Evolutionary conservation across 2,113 vertebrate genomes (phyloP).

Genomic region (Rhabdornis inornatus): DNA sequence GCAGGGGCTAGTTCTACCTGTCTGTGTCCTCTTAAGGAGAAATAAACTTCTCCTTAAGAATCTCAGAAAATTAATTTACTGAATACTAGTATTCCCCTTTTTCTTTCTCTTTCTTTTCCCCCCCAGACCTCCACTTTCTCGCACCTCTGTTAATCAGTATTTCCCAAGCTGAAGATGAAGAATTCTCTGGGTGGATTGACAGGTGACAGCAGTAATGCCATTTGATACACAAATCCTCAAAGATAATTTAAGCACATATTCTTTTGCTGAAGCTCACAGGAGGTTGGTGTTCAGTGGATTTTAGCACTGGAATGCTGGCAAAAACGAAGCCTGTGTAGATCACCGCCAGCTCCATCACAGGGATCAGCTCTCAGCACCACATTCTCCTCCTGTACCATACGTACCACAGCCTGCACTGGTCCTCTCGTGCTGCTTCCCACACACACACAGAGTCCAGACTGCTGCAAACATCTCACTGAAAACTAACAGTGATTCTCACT

Average conservation of each 20-base stretch:
- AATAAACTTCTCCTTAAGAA: neutral
- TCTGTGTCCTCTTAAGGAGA: neutral
- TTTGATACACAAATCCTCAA: neutral
- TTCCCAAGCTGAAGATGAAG: neutral
- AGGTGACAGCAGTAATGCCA: neutral
- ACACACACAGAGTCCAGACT: neutral
- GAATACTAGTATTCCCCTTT: neutral
- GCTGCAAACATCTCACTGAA: neutral
- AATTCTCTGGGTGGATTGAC: neutral
- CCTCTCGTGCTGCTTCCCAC: rapidly evolving
- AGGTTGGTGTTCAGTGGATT: neutral
- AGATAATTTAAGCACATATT: neutral
- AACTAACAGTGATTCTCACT: neutral
- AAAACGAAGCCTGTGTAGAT: neutral
- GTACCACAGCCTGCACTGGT: rapidly evolving
- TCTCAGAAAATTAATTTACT: neutral
- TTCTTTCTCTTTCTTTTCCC: neutral
- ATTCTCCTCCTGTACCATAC: neutral
- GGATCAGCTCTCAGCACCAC: neutral
- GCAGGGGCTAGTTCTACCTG: constrained; percentile 1
- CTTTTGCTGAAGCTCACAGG: neutral
- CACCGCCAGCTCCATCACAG: neutral
- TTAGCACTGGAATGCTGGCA: neutral
- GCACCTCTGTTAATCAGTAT: neutral
- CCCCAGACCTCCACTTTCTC: neutral